Evolutionary conservation across 2,797 vertebrate species (phyloP), one percentile per base, ranked within the genome.

Genomic region (Acrossocheilus wenchowensis): DNA sequence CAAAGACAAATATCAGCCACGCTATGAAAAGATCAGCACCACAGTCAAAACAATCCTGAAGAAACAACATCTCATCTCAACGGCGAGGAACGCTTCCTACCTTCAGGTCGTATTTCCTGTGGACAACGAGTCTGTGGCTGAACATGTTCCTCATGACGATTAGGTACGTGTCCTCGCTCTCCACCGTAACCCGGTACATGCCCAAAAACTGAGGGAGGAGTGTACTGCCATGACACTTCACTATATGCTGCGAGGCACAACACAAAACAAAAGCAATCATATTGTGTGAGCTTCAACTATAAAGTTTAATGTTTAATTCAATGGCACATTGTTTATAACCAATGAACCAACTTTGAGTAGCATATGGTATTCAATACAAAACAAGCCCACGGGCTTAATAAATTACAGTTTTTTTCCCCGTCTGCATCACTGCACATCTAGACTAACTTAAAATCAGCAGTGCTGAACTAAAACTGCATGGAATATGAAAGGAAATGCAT

Each of bases 111-210:
- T 99, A 99, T 90, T 98, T 99, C 89, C 96, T 94, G 95, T 99
- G 98, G 0, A 99, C 96, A 1, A 96, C 92, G 52, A 99, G 96
- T 62, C 97, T 95, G 94, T 98, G 98, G 93, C 97, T 98, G 91
- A 99, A 98, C 93, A 97, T 97, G 94, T 98, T 98, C 91, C 98
- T 96, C 97, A 98, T 99, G 86, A 98, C 96, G 2, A 98, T 96
- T 93, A 98, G 94, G 92, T 98, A 99, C 17, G 95, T 97, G 91
- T 99, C 97, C 92, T 98, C 98, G 0, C 93, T 98, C 89, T 99
- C 98, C 92, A 99, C 98, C 0, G 95, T 96, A 15, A 98, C 95
- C 0, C 98, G 96, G 94, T 98, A 98, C 98, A 99, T 99, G 0
- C 98, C 97, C 92, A 99, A 93, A 92, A 99, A 98, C 90, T 98